phyloP scores from a whole-genome alignment of 2,797 vertebrate genomes.

The Urosaurus nigricauda region DNA sequence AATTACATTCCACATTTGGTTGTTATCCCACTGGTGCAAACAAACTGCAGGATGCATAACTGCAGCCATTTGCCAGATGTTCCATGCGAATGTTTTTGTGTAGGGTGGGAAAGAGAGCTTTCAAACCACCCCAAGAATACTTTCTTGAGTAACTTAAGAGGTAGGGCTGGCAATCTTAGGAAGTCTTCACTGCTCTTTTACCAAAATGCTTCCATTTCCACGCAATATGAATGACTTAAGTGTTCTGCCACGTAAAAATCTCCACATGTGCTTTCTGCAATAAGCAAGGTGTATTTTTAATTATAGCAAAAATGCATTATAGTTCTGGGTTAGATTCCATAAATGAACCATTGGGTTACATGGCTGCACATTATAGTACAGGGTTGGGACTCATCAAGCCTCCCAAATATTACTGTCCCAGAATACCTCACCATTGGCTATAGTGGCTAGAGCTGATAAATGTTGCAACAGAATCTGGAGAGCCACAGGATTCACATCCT shows the following conservation, averaged over 20 bases:
- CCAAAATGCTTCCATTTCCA: too few relatives aligned
- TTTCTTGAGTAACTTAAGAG: background rate
- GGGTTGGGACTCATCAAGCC: too few relatives aligned
- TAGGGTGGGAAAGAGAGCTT: background rate
- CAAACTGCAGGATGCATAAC: background rate
- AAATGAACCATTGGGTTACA: background rate
- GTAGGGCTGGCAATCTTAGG: background rate
- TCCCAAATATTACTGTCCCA: too few relatives aligned
- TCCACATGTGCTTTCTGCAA: background rate
- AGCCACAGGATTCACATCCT: too few relatives aligned
- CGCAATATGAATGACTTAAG: background rate
- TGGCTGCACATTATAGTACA: background rate
- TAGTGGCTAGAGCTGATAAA: too few relatives aligned
- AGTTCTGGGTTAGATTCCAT: background rate
- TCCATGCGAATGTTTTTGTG: background rate
- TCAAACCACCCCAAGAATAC: background rate
- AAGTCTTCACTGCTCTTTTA: background rate
- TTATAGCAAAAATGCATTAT: background rate
- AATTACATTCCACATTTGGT: background rate
- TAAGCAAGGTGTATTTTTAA: background rate
- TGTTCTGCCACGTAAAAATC: background rate
- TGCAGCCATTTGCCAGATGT: background rate
- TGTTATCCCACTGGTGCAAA: background rate
- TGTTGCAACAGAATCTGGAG: too few relatives aligned
- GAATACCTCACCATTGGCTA: too few relatives aligned